Percentiles rank a stretch among this genome's conserved stretches.
These are phyloP conservation scores for Drosophila bocki DNA, from an alignment of 1,140 invertebrate genomes.

Conservation along the genomic window DNA sequence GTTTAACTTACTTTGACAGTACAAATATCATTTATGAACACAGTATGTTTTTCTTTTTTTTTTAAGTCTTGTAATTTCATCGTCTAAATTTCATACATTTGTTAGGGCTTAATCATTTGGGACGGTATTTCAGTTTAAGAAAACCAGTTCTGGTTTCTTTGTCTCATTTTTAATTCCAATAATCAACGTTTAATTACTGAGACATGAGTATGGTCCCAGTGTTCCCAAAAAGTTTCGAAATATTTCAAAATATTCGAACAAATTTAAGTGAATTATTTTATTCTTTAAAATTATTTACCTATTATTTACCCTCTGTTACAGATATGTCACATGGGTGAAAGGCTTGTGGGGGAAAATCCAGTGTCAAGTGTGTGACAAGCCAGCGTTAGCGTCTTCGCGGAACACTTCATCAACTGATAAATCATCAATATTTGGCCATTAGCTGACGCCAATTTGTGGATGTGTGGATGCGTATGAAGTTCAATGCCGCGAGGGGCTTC, in stretches of 20 bases:
- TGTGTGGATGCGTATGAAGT: slow-evolving; percentile 52
- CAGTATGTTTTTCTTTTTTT: too few species aligned
- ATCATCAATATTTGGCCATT: slow-evolving; percentile 58
- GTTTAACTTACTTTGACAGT: too few species aligned
- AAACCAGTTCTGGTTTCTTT: too few species aligned
- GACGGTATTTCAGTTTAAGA: too few species aligned
- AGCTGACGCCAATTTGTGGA: slow-evolving; percentile 44
- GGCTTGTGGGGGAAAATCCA: neutral
- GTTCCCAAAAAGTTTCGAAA: too few species aligned
- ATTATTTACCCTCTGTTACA: slow-evolving; percentile 1
- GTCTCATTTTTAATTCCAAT: too few species aligned
- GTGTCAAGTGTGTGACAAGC: slow-evolving; percentile 11
- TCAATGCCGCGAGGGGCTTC: slow-evolving; percentile 59
- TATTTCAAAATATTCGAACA: neutral
- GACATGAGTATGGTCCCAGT: too few species aligned
- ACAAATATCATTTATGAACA: too few species aligned
- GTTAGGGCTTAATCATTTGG: too few species aligned
- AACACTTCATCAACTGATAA: slow-evolving; percentile 9
- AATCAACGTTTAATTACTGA: too few species aligned
- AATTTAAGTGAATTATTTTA: neutral
- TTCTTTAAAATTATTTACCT: neutral
- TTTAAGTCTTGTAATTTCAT: too few species aligned
- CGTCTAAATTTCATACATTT: too few species aligned
- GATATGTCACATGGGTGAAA: slow-evolving; percentile 19
- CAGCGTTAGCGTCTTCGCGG: slow-evolving; percentile 17